phyloP scores from a whole-genome alignment of 1,140 invertebrate species.

The Drosophila quadrilineata region DNA sequence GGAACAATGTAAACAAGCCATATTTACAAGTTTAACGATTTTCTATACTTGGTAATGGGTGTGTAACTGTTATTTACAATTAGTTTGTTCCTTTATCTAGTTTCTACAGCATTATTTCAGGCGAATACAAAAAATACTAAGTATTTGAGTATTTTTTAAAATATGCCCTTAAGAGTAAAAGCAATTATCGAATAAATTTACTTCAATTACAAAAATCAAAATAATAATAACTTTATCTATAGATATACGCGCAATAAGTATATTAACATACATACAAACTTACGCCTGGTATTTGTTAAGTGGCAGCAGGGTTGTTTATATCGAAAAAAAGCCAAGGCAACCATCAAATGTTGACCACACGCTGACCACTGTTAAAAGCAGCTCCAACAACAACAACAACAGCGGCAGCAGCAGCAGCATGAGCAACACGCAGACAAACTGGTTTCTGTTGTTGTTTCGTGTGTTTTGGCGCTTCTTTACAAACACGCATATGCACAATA shows the following conservation, averaged over 20 bases:
- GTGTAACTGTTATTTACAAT: too few species aligned
- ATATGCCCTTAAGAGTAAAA: too few species aligned
- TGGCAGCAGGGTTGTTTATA: conserved; percentile 42
- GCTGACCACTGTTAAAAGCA: conserved; percentile 38
- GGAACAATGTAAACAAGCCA: neutral
- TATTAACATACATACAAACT: neutral
- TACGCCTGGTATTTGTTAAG: conserved; percentile 57
- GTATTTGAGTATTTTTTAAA: neutral
- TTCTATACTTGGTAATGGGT: neutral
- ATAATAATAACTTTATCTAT: too few species aligned
- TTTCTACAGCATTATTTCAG: too few species aligned
- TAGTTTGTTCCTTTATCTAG: too few species aligned
- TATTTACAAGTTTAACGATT: neutral
- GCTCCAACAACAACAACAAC: conserved; percentile 33
- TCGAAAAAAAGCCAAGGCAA: conserved; percentile 58
- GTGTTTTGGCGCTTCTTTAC: conserved; percentile 44
- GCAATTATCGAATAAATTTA: too few species aligned
- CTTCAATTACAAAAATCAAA: too few species aligned
- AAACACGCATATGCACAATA: conserved; percentile 22
- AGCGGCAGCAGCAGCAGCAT: neutral
- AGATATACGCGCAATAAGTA: too few species aligned
- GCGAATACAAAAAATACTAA: too few species aligned
- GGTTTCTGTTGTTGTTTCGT: conserved; percentile 22
- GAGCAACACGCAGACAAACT: conserved; percentile 29
- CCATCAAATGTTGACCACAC: conserved; percentile 64